Base-by-base conservation (phyloP, 2,888 invertebrate species). In the Odontothrips loti region DNA sequence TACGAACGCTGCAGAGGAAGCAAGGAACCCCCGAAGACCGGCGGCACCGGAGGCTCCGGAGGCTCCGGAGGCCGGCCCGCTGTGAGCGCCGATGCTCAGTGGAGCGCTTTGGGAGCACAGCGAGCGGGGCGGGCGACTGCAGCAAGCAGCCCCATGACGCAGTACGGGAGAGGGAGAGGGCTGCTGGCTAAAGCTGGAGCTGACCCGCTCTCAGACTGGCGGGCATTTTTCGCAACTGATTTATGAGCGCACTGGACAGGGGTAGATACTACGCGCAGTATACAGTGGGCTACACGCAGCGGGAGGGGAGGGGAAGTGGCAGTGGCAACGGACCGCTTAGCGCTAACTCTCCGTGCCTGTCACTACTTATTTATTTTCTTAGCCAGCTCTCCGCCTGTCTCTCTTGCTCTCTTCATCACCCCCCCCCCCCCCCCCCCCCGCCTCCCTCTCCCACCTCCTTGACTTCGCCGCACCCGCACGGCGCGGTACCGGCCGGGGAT, bases 171-270 rank as follows among this genome's bases (percentile, higher is more conserved):
- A 11, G 68, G 68, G 23, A 6, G 68, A 12, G 23, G 68, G 58
- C 27, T 10, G 68, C 15, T 15, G 68, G 68, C 68, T 75, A 75
- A 27, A 23, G 68, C 68, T 75, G 68, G 9, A 23, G 68, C 68
- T 75, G 68, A 75, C 68, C 68, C 68, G 68, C 23, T 1, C 68
- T 27, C 68, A 75, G 68, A 12, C 68, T 75, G 68, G 11, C 23
- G 68, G 68, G 68, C 68, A 75, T 75, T 75, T 75, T 75, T 75
- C 68, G 68, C 68, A 27, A 12, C 68, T 75, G 68, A 75, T 75
- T 75, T 75, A 75, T 23, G 68, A 75, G 68, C 68, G 23, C 27
- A 27, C 27, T 12, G 68, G 68, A 75, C 68, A 75, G 68, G 68
- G 68, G 68, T 75, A 75, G 68, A 75, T 75, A 75, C 68, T 75